phyloP scores from a whole-genome alignment of 2,888 invertebrate species.

The Melipona beecheii region DNA sequence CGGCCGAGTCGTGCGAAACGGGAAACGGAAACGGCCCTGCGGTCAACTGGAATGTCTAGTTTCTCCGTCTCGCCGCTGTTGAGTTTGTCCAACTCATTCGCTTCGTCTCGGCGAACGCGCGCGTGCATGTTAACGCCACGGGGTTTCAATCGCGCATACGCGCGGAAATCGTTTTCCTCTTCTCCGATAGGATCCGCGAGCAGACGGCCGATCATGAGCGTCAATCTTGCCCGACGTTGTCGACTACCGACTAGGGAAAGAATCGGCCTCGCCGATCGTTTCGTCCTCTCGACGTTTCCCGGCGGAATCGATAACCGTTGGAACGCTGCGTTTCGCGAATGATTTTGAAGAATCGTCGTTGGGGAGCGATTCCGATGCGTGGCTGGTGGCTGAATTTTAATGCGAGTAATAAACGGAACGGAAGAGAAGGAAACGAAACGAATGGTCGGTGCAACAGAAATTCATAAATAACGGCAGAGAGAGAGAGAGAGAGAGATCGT shows the following conservation, averaged over 20 bases:
- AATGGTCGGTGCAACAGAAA: not conserved
- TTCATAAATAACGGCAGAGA: not conserved
- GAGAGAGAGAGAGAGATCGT: not conserved
- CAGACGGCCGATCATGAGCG: slow-evolving; percentile 33
- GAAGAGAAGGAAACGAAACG: not conserved
- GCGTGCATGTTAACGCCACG: slow-evolving; percentile 60
- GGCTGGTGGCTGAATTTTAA: slow-evolving; percentile 6
- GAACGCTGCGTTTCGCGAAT: not conserved
- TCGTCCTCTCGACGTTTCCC: slow-evolving; percentile 5
- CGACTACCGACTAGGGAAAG: slow-evolving; percentile 46
- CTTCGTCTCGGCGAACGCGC: slow-evolving; percentile 31
- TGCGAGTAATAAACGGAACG: not conserved
- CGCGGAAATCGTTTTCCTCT: slow-evolving; percentile 30
- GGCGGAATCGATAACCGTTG: slow-evolving; percentile 4
- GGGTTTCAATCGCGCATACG: slow-evolving; percentile 32
- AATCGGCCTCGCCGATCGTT: slow-evolving; percentile 9
- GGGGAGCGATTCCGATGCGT: not conserved
- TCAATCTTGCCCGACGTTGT: slow-evolving; percentile 28
- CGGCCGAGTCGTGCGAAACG: slow-evolving; percentile 72
- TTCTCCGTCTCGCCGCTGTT: slow-evolving; percentile 13
- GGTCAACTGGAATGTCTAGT: slow-evolving; percentile 69
- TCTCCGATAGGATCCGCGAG: slow-evolving; percentile 37
- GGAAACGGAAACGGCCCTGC: slow-evolving; percentile 73
- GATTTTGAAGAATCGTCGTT: not conserved
- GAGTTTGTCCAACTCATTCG: slow-evolving; percentile 16